Evolutionary conservation across 2,797 vertebrate genomes (phyloP), one percentile per base, ranked within the genome.

Genomic region (Halcyon chelicuti): DNA sequence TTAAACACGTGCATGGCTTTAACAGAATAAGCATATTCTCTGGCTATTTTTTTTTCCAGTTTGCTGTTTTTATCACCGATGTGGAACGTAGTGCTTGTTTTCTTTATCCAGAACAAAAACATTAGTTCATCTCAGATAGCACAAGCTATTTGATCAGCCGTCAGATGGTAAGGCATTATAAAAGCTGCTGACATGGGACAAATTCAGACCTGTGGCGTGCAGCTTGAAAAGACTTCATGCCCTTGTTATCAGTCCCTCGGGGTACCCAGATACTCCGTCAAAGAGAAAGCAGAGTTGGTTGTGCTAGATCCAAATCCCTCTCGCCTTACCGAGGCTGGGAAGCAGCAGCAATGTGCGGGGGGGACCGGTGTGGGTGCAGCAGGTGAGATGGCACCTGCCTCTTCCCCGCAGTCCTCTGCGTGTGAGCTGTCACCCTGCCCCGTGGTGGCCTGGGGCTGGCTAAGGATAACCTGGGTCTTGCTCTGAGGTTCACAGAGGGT

Each of bases 351-450:
- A 15, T 51, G n/a, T 31, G 37, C 0, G 0, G 10, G 65, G 35
- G 51, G 52, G 2, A 0, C 23, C 0, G 0, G 8, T 0, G 0
- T 9, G 73, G 61, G 14, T 15, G 7, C 46, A 72, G 57, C 6
- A 7, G 75, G 14, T 8, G 39, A 79, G 71, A 54, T 1, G 2
- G 68, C 2, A 0, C 37, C 54, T 68, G 52, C 40, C 40, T 68
- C 55, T 57, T 49, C 20, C 25, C 40, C 3, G 0, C 35, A 31
- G 73, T 26, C 28, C 33, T 65, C 40, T 17, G 4, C 2, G 0
- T 2, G 25, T 16, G 58, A 57, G 47, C 77, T 57, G 49, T 52
- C 51, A 11, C 63, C 28, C 20, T 39, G 62, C 55, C 52, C 26
- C n/a, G 9, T 2, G 3, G 39, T 25, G 26, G 42, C 74, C 51